These are phyloP conservation scores for Temnothorax curvispinosus DNA, from an alignment of 1,140 invertebrate genomes.

Conservation along the genomic window DNA sequence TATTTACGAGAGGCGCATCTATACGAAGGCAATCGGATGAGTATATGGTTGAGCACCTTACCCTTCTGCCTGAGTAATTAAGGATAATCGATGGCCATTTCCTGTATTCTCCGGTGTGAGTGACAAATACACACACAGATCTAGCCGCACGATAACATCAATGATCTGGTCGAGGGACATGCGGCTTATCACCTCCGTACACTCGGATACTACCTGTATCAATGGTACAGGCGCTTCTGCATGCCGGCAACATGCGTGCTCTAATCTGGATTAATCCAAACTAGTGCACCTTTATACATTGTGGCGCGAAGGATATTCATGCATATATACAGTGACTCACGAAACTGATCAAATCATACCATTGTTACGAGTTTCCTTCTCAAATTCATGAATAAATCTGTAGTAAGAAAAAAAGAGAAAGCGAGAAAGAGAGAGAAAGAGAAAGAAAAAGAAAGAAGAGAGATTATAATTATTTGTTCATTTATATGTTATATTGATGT, in stretches of 20 bases:
- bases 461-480: neutral
- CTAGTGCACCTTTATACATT: constrained; percentile 63
- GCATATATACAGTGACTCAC: neutral
- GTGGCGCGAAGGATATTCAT: constrained; percentile 25
- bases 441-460: neutral
- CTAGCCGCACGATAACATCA: constrained; percentile 60
- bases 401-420: too few species aligned
- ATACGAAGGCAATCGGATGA: neutral
- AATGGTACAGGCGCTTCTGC: constrained; percentile 20
- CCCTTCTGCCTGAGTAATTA: constrained; percentile 31
- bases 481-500: neutral
- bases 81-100: constrained; percentile 55
- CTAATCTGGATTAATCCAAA: constrained; percentile 74
- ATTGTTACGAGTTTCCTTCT: neutral
- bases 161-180: constrained; percentile 65
- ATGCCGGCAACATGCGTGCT: constrained; percentile 64
- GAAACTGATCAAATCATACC: neutral
- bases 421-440: neutral
- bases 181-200: constrained; percentile 72
- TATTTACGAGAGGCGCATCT: neutral
- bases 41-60: constrained; percentile 11
- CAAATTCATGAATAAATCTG: neutral
- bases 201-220: constrained; percentile 60
- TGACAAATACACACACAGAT: constrained; percentile 60
- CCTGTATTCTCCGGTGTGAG: constrained; percentile 61